Evolutionary conservation across 2,888 invertebrate genomes (phyloP), one percentile per base, ranked within the genome.

Genomic region (Epinotia ramella): DNA sequence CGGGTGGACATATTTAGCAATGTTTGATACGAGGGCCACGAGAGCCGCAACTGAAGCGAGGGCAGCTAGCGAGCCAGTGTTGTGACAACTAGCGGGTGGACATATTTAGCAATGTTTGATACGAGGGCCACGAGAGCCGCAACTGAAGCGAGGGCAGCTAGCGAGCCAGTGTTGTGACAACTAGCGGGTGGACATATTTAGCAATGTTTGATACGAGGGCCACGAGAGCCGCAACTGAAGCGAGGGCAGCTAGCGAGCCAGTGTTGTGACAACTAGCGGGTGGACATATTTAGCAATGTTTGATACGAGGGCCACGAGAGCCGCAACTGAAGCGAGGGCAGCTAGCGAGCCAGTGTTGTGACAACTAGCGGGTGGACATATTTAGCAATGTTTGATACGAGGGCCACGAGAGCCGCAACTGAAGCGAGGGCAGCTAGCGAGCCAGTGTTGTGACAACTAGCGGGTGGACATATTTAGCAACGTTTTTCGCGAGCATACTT

Each of bases 91-190:
- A n/a, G n/a, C n/a, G n/a, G n/a, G n/a, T n/a, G n/a, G n/a, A n/a
- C n/a, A n/a, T n/a, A n/a, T n/a, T n/a, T n/a, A n/a, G 59, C n/a
- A 11, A 24, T 24, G 4, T 46, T 59, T 44, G 24, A 44, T 59
- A 59, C 24, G 46, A 44, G 44, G 44, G 40, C 57, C 68, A 59
- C 63, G 9, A 49, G 57, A 46, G 69, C 64, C 69, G 59, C 64
- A 56, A 64, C 44, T 60, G 56, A 57, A 68, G 44, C 40, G 56
- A 56, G 73, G 56, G 59, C 64, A 53, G 59, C 40, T n/a, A 59
- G 24, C 65, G 33, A 74, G 64, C 74, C 69, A 64, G 24, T 60
- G 49, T 66, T 71, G 65, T 62, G 70, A 59, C 70, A 75, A 66
- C 49, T 20, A 66, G 70, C 70, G 44, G 65, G 65, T 53, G 64